These are phyloP conservation scores for Pentamera pediparva DNA, from an alignment of 53 echinoderm and acorn worm species.

Conservation along the genomic window DNA sequence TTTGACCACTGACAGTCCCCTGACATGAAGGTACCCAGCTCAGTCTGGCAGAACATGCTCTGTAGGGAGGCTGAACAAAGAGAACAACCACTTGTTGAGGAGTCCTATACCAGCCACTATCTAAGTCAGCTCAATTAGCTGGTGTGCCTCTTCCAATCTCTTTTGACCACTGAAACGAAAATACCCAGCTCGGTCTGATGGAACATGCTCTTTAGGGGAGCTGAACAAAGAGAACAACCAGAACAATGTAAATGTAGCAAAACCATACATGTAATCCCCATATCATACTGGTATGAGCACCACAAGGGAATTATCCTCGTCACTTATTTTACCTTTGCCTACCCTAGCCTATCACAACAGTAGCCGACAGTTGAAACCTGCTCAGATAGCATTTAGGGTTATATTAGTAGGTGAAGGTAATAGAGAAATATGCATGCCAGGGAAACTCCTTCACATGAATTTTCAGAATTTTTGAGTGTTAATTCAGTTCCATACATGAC, in stretches of 20 bases:
- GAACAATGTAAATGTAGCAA: too few species aligned
- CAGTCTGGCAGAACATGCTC: constrained; percentile 97
- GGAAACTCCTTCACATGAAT: too few species aligned
- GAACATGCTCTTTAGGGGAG: constrained; percentile 90
- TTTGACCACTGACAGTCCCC: constrained; percentile 88
- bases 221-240: constrained; percentile 12
- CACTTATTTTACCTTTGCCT: too few species aligned
- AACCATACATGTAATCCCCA: constrained; percentile 90
- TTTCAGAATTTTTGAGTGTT: too few species aligned
- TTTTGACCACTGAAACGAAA: constrained; percentile 88
- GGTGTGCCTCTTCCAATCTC: constrained; percentile 86
- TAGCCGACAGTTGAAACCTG: too few species aligned
- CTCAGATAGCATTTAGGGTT: too few species aligned
- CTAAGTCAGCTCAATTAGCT: constrained; percentile 83
- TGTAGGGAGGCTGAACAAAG: constrained; percentile 70
- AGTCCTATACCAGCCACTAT: constrained; percentile 84
- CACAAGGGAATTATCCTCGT: constrained; percentile 88
- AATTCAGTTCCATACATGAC: too few species aligned
- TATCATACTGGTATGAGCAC: constrained; percentile 87
- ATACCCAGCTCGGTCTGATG: constrained; percentile 91
- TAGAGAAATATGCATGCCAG: too few species aligned
- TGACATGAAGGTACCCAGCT: constrained; percentile 99
- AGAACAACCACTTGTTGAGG: constrained; percentile 1
- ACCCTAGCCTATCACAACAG: too few species aligned
- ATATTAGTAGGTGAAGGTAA: too few species aligned